These are phyloP conservation scores for Cuculus canorus DNA, from an alignment of 2,797 vertebrate genomes.

Conservation along the genomic window DNA sequence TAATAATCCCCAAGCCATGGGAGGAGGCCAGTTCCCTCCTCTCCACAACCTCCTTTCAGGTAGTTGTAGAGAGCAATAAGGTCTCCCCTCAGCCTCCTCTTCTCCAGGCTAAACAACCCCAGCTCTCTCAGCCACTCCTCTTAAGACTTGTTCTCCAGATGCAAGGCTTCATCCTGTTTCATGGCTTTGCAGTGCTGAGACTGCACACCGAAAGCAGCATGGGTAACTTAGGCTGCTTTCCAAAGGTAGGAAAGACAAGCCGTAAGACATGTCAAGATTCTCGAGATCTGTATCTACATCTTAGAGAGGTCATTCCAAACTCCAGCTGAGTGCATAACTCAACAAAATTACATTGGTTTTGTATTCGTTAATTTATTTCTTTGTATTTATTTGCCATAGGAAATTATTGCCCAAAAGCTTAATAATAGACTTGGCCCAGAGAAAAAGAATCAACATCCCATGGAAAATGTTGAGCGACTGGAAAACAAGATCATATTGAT, in stretches of 20 bases:
- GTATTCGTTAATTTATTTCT: neutral
- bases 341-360: neutral
- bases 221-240: neutral
- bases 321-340: neutral
- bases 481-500: slow-evolving; percentile 9
- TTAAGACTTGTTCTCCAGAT: no score
- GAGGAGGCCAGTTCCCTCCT: no score
- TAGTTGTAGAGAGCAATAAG: no score
- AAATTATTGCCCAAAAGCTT: neutral
- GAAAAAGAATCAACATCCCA: neutral
- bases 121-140: no score
- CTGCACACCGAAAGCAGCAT: neutral
- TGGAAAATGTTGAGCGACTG: neutral
- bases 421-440: neutral
- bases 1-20: no score
- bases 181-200: neutral
- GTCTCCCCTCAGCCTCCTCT: no score
- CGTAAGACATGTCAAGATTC: neutral
- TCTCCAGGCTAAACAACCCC: no score
- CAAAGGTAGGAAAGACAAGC: neutral
- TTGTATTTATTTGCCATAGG: neutral
- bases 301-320: neutral
- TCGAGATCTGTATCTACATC: neutral
- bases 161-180: neutral
- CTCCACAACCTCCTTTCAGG: no score